Conservation (phyloP, 2,797 vertebrate genomes). For the Leptatherina wallacei region DNA sequence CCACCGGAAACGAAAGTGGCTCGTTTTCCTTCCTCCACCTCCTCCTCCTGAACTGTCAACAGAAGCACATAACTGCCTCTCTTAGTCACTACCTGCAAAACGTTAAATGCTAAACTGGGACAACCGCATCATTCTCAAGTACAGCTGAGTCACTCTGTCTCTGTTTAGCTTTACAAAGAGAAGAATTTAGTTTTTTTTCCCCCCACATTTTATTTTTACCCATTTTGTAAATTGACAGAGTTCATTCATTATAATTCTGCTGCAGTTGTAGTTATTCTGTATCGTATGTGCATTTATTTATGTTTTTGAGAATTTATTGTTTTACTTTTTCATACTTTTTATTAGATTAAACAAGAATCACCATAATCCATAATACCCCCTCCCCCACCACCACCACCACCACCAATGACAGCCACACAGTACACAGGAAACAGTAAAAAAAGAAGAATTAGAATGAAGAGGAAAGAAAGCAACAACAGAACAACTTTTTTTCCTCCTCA, state of each 20-base stretch:
- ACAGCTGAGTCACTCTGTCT: conserved; percentile 48
- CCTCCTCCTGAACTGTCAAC: conserved; percentile 42
- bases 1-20: conserved; percentile 55
- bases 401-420: too few species aligned
- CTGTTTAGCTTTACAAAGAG: neutral
- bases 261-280: neutral
- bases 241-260: neutral
- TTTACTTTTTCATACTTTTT: too few species aligned
- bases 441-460: too few species aligned
- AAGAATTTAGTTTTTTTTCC: conserved; percentile 9
- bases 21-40: conserved; percentile 37
- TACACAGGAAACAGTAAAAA: too few species aligned
- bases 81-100: conserved; percentile 61
- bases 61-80: conserved; percentile 40
- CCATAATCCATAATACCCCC: too few species aligned
- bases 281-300: neutral
- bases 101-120: conserved; percentile 34
- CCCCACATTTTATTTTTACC: neutral
- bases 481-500: neutral
- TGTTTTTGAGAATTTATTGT: too few species aligned
- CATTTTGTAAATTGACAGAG: neutral
- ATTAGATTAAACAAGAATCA: too few species aligned
- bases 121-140: conserved; percentile 36
- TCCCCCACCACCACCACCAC: too few species aligned
- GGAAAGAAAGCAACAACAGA: too few species aligned